Evolutionary conservation across 2,888 invertebrate species (phyloP).

Genomic region (Apodemia hepburni): DNA sequence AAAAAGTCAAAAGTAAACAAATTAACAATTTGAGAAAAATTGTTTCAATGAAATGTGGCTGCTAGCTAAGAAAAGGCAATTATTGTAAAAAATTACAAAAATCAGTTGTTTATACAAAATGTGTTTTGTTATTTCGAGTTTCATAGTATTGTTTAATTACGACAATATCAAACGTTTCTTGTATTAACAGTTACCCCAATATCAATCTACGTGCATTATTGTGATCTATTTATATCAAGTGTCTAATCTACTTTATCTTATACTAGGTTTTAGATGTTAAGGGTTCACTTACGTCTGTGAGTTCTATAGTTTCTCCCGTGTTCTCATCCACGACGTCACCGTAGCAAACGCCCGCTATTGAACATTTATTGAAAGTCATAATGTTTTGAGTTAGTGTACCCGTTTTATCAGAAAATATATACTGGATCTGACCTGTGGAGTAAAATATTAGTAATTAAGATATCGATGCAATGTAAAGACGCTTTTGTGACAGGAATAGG

Average conservation of each 20-base stretch:
- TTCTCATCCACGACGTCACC: conserved; percentile 94
- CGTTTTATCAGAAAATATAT: conserved; percentile 99
- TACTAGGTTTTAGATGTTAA: background rate
- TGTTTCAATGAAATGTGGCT: too few relatives aligned
- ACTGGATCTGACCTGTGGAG: conserved; percentile 93
- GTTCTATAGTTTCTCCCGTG: conserved; percentile 93
- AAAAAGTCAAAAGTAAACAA: too few relatives aligned
- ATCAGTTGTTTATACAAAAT: background rate
- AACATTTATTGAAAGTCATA: conserved; percentile 99
- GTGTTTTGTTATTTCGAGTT: background rate
- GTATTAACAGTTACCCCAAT: background rate
- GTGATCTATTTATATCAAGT: conserved; percentile 7
- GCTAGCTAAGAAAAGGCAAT: background rate
- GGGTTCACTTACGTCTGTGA: conserved; percentile 84
- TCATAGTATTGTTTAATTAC: too few relatives aligned
- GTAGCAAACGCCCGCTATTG: conserved; percentile 94
- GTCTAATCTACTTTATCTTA: conserved; percentile 2
- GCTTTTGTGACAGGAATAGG: too few relatives aligned
- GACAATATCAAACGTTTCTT: background rate
- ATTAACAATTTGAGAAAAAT: too few relatives aligned
- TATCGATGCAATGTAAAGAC: too few relatives aligned
- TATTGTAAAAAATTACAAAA: background rate
- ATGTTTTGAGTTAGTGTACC: conserved; percentile 99
- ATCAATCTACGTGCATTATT: conserved; percentile 12
- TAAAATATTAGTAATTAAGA: conserved; percentile 5